These are phyloP conservation scores for Anguilla japonica DNA, from an alignment of 2,113 vertebrate species.

Conservation along the genomic window DNA sequence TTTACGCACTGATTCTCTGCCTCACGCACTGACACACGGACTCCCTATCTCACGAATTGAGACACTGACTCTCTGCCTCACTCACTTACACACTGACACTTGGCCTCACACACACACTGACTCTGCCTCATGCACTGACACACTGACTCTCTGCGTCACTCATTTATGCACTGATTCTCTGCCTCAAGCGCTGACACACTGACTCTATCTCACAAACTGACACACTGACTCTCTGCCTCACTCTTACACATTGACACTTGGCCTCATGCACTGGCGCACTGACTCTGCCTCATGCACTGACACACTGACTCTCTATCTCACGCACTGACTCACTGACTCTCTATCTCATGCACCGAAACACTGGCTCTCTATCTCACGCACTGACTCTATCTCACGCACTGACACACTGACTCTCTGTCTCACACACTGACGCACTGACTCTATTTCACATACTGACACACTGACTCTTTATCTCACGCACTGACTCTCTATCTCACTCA, in stretches of 20 bases:
- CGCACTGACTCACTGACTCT: constrained; percentile 36
- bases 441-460: constrained; percentile 18
- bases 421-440: constrained; percentile 22
- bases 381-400: constrained; percentile 24
- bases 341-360: constrained; percentile 26
- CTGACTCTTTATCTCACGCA: neutral
- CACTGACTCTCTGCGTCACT: neutral
- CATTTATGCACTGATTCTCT: constrained; percentile 11
- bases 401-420: constrained; percentile 34
- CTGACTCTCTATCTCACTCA: constrained; percentile 17
- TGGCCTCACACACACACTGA: neutral
- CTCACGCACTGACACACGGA: too few species aligned
- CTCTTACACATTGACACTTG: constrained; percentile 8
- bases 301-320: constrained; percentile 35
- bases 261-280: constrained; percentile 34
- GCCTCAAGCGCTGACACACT: constrained; percentile 36
- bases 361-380: neutral
- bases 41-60: too few species aligned
- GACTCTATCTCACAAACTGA: constrained; percentile 26
- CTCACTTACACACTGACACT: neutral
- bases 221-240: constrained; percentile 19
- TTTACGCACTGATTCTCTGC: neutral
- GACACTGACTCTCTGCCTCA: too few species aligned
- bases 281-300: constrained; percentile 32
- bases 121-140: neutral